Evolutionary conservation across 2,888 invertebrate species (phyloP).

Genomic region (Aromia moschata): DNA sequence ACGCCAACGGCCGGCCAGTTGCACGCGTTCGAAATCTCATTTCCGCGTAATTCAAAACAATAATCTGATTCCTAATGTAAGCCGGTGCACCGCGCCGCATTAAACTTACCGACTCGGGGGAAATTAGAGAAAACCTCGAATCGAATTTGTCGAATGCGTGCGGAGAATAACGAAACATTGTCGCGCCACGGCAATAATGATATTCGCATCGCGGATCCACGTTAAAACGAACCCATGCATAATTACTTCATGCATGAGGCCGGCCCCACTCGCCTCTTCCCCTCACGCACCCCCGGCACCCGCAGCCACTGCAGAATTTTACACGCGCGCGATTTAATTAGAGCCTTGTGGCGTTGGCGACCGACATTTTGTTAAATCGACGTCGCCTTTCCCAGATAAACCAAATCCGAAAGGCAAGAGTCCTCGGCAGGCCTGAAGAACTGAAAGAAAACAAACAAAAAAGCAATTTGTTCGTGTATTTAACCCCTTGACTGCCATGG

Average conservation of each 20-base stretch:
- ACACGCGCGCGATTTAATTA: too few relatives aligned
- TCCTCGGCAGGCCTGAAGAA: too few relatives aligned
- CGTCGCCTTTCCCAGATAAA: too few relatives aligned
- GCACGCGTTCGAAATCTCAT: constrained; percentile 17
- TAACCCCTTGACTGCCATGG: too few relatives aligned
- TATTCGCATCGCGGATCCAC: constrained; percentile 37
- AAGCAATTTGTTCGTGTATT: too few relatives aligned
- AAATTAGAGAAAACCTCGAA: constrained; percentile 50
- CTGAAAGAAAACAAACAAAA: too few relatives aligned
- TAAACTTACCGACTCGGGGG: constrained; percentile 51
- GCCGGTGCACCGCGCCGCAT: constrained; percentile 35
- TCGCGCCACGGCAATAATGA: constrained; percentile 36
- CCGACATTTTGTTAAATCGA: too few relatives aligned
- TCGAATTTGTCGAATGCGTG: constrained; percentile 41
- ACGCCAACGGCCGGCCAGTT: neutral
- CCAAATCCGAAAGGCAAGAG: too few relatives aligned
- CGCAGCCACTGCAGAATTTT: neutral
- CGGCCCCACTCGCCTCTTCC: neutral
- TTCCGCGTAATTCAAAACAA: constrained; percentile 28
- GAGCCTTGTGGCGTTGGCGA: too few relatives aligned
- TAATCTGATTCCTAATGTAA: constrained; percentile 34
- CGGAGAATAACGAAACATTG: constrained; percentile 35
- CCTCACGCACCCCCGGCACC: neutral
- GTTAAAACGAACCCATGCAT: constrained; percentile 28
- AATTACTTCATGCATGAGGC: constrained; percentile 15